phyloP scores from a whole-genome alignment of 2,888 invertebrate genomes.

The Apotomis capreana region DNA sequence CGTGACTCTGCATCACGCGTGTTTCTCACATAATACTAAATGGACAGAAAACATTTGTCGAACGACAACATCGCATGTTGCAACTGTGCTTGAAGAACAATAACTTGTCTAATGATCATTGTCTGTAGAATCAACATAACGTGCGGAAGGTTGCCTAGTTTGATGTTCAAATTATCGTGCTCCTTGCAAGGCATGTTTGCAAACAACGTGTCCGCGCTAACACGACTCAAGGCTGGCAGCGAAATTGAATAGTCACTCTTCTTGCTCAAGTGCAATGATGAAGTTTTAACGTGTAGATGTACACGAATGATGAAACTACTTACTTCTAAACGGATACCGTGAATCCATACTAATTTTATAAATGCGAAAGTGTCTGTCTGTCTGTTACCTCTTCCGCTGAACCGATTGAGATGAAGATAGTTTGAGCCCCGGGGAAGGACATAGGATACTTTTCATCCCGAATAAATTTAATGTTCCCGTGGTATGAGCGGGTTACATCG shows the following conservation, averaged over 20 bases:
- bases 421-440: too few relatives aligned
- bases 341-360: background rate
- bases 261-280: constrained; percentile 13
- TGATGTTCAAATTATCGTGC: constrained; percentile 36
- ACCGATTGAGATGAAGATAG: too few relatives aligned
- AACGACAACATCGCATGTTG: too few relatives aligned
- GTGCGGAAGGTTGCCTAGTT: constrained; percentile 32
- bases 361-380: background rate
- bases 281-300: background rate
- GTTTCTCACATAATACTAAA: too few relatives aligned
- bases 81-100: too few relatives aligned
- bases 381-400: too few relatives aligned
- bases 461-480: too few relatives aligned
- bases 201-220: constrained; percentile 20
- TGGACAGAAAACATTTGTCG: too few relatives aligned
- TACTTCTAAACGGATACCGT: background rate
- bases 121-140: constrained; percentile 7
- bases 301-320: background rate
- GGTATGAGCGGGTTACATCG: too few relatives aligned
- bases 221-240: constrained; percentile 17
- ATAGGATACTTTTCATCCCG: too few relatives aligned
- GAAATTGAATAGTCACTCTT: constrained; percentile 14
- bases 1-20: too few relatives aligned
- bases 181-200: background rate
- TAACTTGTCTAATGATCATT: too few relatives aligned